These are phyloP conservation scores for Actinemys pallida DNA, from an alignment of 2,113 vertebrate genomes.

Conservation along the genomic window DNA sequence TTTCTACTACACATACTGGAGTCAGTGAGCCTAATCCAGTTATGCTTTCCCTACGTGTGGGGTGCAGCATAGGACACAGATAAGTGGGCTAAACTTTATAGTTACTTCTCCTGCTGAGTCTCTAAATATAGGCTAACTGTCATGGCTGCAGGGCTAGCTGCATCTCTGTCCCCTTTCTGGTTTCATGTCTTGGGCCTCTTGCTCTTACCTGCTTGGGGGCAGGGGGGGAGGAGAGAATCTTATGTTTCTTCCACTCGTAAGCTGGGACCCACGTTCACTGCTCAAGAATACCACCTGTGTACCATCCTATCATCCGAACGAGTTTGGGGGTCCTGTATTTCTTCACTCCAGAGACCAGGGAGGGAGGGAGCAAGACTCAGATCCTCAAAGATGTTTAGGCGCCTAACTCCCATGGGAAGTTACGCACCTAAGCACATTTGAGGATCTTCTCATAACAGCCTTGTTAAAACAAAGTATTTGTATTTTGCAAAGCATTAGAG, in stretches of 20 bases:
- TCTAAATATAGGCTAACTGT: neutral
- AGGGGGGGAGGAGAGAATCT: neutral
- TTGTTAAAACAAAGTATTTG: neutral
- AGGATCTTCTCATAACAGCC: neutral
- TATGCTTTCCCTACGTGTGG: too few relatives aligned
- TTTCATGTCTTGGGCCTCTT: neutral
- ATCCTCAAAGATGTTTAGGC: neutral
- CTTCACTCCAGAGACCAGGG: neutral
- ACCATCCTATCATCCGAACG: neutral
- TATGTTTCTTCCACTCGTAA: neutral
- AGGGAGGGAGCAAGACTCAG: neutral
- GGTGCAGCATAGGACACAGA: neutral
- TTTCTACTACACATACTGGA: neutral
- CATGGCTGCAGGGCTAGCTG: neutral
- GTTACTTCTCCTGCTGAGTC: too few relatives aligned
- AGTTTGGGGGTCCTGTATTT: neutral
- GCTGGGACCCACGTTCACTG: neutral
- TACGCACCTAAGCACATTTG: neutral
- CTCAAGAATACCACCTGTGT: too few relatives aligned
- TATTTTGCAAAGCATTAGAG: neutral
- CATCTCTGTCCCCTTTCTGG: neutral
- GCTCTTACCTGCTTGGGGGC: neutral
- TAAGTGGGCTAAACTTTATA: neutral
- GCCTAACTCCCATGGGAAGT: too few relatives aligned
- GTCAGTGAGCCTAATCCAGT: neutral